Evolutionary conservation across 2,113 vertebrate genomes (phyloP).

Genomic region (Pachypanchax playfairii): DNA sequence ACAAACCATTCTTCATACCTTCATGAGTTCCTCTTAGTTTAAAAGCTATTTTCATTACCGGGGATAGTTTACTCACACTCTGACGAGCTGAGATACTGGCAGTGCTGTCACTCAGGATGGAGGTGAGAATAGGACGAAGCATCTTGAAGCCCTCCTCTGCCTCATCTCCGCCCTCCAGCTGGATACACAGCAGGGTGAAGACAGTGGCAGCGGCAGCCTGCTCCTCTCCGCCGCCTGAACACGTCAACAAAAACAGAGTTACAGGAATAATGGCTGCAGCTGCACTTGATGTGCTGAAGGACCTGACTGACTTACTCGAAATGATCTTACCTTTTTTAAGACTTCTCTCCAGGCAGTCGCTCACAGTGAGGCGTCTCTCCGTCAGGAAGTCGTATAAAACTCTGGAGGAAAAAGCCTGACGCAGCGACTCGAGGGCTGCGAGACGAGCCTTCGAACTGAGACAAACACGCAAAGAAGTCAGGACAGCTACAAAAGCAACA

Average conservation of each 20-base stretch:
- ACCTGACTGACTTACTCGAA: no score
- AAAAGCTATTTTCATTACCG: not conserved
- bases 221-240: conserved; percentile 89
- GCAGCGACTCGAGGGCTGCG: conserved; percentile 85
- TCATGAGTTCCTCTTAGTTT: not conserved
- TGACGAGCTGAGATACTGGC: conserved; percentile 85
- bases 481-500: no score
- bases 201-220: conserved; percentile 86
- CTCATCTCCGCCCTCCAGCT: conserved; percentile 89
- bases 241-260: not conserved
- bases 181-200: conserved; percentile 89
- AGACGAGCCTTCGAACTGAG: conserved; percentile 86
- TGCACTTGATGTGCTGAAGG: no score
- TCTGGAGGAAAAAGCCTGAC: conserved; percentile 85
- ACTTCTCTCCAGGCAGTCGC: conserved; percentile 90
- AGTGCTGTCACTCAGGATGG: conserved; percentile 82
- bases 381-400: conserved; percentile 86
- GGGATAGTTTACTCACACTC: conserved; percentile 82
- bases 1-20: no score
- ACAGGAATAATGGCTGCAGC: not conserved
- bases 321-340: conserved; percentile 87
- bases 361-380: conserved; percentile 85
- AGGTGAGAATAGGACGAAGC: conserved; percentile 84
- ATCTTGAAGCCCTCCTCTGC: conserved; percentile 88
- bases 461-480: no score